phyloP scores from a whole-genome alignment of 2,797 vertebrate genomes.

The Manis javanica region DNA sequence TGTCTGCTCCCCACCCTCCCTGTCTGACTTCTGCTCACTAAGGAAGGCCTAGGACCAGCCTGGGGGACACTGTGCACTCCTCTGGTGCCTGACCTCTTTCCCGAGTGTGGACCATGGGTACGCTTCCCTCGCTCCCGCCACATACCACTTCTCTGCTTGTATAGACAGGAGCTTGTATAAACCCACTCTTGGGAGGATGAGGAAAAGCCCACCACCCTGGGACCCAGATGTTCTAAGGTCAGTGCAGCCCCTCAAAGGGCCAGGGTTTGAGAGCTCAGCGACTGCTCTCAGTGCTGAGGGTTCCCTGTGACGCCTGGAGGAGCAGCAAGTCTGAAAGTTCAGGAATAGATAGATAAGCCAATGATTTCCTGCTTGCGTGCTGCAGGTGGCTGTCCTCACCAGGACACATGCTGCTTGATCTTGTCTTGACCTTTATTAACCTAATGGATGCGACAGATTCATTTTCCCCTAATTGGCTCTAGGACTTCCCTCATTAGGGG shows the following conservation, averaged over 20 bases:
- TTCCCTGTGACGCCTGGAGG: background rate
- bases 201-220: accelerated
- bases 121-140: background rate
- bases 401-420: slow-evolving; percentile 52
- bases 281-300: background rate
- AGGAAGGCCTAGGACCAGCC: background rate
- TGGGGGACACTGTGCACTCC: too few species aligned
- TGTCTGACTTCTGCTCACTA: accelerated
- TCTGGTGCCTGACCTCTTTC: background rate
- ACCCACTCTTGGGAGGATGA: accelerated
- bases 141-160: background rate
- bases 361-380: background rate
- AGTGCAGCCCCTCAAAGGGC: background rate
- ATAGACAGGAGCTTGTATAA: slow-evolving; percentile 60
- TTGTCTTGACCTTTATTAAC: slow-evolving; percentile 77
- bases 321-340: background rate
- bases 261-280: background rate
- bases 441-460: slow-evolving; percentile 75
- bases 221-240: accelerated
- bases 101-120: background rate
- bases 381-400: background rate
- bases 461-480: slow-evolving; percentile 83
- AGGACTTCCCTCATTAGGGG: slow-evolving; percentile 82
- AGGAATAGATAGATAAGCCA: accelerated
- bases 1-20: background rate